Conservation (phyloP, 2,113 vertebrate species). For the Strigops habroptila region DNA sequence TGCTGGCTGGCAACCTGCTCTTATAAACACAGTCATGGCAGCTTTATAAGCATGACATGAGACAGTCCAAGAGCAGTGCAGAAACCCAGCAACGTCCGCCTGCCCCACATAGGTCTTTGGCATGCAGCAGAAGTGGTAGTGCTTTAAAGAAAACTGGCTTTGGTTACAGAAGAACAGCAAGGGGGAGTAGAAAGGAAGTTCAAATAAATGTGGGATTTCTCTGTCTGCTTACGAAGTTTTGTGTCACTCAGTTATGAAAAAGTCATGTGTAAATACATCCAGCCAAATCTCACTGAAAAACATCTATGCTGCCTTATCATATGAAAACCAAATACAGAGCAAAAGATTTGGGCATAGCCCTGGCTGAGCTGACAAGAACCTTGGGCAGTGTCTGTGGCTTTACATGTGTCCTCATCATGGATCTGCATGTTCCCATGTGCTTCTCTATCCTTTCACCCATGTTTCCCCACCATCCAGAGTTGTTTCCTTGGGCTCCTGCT, state of each 20-base stretch:
- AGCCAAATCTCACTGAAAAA: neutral
- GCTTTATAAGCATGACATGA: neutral
- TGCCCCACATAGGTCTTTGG: neutral
- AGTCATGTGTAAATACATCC: neutral
- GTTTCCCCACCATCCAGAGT: accelerated
- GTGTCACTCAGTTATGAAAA: neutral
- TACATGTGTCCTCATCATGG: neutral
- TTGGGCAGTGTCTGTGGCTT: neutral
- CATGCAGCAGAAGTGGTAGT: neutral
- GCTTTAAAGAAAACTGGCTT: neutral
- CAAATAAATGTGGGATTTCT: neutral
- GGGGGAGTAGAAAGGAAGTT: neutral
- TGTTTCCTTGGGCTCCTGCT: neutral
- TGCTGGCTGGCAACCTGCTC: neutral
- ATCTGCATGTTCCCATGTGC: accelerated
- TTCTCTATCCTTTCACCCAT: neutral
- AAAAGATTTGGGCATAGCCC: neutral
- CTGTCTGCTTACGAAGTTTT: neutral
- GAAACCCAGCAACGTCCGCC: neutral
- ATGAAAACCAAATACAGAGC: neutral
- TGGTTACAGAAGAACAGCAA: neutral
- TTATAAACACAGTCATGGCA: neutral
- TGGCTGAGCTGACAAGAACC: neutral
- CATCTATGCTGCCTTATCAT: neutral
- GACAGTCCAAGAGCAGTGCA: neutral